Base-by-base conservation (phyloP, 2,888 invertebrate species). In the Tenthredo scrophulariae region DNA sequence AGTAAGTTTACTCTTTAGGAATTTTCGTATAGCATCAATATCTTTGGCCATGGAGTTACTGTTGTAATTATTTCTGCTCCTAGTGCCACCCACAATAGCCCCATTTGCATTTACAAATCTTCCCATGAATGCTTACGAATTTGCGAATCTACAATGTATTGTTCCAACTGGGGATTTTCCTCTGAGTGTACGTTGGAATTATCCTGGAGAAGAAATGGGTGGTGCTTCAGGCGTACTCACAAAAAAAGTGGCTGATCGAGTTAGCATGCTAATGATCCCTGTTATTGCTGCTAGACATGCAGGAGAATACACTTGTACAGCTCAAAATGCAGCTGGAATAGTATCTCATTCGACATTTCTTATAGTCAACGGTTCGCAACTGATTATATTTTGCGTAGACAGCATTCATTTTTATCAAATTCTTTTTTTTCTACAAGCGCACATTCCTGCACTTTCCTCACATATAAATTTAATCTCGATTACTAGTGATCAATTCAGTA, bases 121-220 rank as follows among this genome's bases (percentile, higher is more conserved):
- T 88, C 92, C 93, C 84, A 93, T 93, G 93, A 93, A 93, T 89
- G 93, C 96, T 87, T 97, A 96, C 84, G 96, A 97, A 91, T 94
- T 94, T 85, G 94, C 94, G 70, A 94, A 95, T 87, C 94, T 95
- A 29, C 94, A 94, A 86, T 96, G 96, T 92, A 94, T 94, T 85
- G 94, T 95, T 65, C 95, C 95, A 77, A 95, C 95, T 90, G 96
- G 97, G 87, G 97, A 97, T 93, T 94, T 96, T 89, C 97, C 97
- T 85, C 94, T 97, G 90, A 95, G 95, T 89, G 96, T 97, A 90
- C 95, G 95, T 87, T 97, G 97, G 97, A 95, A 95, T 86, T 96
- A 92, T 89, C 93, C 93, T 85, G 93, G 89, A 85, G 90, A 91
- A 86, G 91, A 92, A 88, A 92, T 93, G 90, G 93, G 93, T 87